These are phyloP conservation scores for Oedothorax gibbosus DNA, from an alignment of 1,140 invertebrate genomes.

Conservation along the genomic window DNA sequence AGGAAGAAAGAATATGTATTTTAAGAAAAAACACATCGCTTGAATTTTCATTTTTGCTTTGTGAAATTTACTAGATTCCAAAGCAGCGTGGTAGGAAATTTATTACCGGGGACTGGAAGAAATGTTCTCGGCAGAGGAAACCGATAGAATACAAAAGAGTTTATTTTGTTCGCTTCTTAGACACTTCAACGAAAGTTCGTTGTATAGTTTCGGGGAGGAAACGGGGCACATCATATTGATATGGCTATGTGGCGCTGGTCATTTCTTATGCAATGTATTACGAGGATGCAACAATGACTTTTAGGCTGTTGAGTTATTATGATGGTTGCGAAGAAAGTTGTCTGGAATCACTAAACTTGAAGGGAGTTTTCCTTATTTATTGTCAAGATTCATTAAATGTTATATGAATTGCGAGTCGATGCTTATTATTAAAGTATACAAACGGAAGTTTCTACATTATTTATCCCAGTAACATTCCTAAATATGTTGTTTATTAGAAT, in stretches of 20 bases:
- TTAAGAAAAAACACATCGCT: conserved; percentile 52
- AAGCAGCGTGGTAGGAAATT: conserved; percentile 43
- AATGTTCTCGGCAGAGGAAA: conserved; percentile 40
- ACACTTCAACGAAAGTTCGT: conserved; percentile 16
- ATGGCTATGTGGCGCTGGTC: no score
- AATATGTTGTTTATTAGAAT: no score
- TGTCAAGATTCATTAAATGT: no score
- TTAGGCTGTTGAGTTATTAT: neutral
- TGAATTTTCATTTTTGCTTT: conserved; percentile 58
- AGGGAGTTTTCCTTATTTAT: no score
- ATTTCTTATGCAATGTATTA: neutral
- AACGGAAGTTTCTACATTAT: no score
- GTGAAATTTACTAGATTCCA: conserved; percentile 51
- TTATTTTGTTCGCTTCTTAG: conserved; percentile 27
- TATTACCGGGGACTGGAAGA: conserved; percentile 32
- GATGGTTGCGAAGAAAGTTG: neutral
- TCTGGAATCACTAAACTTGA: neutral
- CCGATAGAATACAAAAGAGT: conserved; percentile 47
- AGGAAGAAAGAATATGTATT: conserved; percentile 55
- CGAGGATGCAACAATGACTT: neutral
- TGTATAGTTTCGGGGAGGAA: neutral
- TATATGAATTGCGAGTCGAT: no score
- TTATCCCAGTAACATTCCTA: no score
- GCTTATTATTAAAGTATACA: no score
- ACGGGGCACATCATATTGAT: neutral